A percentile compares a stretch with the other conserved stretches of the same genome.
Evolutionary conservation across 1,140 invertebrate genomes (phyloP).

Genomic region (Ostrea denselamellosa): DNA sequence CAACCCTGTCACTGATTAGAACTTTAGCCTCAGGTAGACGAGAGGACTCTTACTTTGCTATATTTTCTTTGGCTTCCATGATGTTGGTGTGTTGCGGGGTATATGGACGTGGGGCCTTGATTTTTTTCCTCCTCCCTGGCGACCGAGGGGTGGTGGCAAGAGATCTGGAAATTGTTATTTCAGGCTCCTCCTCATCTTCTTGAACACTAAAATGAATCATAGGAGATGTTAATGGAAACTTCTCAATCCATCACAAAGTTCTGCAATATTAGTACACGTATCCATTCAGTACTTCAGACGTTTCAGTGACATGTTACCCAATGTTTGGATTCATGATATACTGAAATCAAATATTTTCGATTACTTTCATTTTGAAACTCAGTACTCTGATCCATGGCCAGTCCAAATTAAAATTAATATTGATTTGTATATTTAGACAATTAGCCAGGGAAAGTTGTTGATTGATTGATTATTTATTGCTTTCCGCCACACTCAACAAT

Average conservation of each 20-base stretch:
- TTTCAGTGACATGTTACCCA: neutral
- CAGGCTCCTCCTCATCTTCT: neutral
- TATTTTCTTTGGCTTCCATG: conserved; percentile 54
- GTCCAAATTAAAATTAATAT: no score
- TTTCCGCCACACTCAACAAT: no score
- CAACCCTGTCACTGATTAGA: neutral
- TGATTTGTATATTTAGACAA: no score
- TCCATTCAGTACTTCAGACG: neutral
- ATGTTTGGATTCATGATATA: no score
- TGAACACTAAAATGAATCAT: neutral
- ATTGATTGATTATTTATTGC: no score
- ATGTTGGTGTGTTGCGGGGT: conserved; percentile 73
- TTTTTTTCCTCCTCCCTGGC: conserved; percentile 65
- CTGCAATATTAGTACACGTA: neutral
- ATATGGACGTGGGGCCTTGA: conserved; percentile 68
- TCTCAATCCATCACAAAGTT: neutral
- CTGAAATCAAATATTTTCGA: no score
- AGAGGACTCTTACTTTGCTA: conserved; percentile 56
- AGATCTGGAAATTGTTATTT: conserved; percentile 45
- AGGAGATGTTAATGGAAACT: neutral
- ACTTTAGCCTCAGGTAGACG: neutral
- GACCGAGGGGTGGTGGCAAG: conserved; percentile 36
- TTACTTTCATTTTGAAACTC: no score
- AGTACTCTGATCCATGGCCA: no score
- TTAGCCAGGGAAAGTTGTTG: no score